These are phyloP conservation scores for Gorsachius magnificus DNA, from an alignment of 2,797 vertebrate genomes.

Conservation along the genomic window DNA sequence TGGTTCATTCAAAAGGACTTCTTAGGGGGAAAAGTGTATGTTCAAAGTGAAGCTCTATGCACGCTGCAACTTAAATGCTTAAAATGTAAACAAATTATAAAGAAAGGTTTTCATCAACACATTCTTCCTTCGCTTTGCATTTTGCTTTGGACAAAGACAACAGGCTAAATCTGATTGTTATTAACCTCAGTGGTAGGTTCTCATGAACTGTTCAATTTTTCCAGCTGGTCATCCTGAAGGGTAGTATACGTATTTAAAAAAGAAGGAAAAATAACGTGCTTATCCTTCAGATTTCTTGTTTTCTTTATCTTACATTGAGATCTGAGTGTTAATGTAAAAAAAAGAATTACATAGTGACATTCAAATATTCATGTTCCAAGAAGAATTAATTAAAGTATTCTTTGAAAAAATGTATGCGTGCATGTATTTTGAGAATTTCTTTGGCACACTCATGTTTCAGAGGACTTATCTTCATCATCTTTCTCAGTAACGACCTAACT, in stretches of 20 bases:
- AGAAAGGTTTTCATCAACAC: not conserved
- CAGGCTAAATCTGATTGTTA: not conserved
- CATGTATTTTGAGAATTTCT: conserved; percentile 70
- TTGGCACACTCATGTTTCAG: conserved; percentile 58
- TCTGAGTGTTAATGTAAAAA: conserved; percentile 1
- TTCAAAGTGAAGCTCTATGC: not conserved
- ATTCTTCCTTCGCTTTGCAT: not conserved
- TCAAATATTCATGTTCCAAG: conserved; percentile 67
- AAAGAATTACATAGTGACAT: not conserved
- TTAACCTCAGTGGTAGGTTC: not conserved
- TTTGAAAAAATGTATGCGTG: conserved; percentile 53
- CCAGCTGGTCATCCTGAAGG: not conserved
- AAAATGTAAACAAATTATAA: not conserved
- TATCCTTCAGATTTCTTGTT: not conserved
- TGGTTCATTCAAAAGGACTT: not conserved
- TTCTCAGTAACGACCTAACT: conserved; percentile 65
- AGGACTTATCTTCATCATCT: conserved; percentile 61
- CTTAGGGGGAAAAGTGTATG: not conserved
- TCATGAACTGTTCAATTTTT: not conserved
- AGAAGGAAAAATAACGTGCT: not conserved
- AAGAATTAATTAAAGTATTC: conserved; percentile 68
- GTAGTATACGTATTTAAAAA: not conserved
- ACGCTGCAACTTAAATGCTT: not conserved
- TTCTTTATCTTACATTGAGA: conserved; percentile 35
- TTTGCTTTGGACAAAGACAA: not conserved